phyloP scores from a whole-genome alignment of 2,888 invertebrate genomes.

The Dexiosoma caninum region DNA sequence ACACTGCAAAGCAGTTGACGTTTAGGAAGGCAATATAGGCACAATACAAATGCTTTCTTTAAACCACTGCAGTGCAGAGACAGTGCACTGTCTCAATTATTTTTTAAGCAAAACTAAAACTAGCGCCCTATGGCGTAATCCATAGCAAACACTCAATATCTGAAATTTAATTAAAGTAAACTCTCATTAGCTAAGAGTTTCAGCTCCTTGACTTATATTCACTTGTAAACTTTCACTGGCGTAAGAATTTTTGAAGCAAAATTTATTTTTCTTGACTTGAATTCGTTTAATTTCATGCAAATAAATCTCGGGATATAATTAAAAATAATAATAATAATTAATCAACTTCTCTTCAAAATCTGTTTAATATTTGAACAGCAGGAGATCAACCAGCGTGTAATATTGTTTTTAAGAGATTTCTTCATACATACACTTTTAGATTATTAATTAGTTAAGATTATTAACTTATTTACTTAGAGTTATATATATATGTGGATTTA shows the following conservation, averaged over 20 bases:
- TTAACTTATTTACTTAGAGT: constrained; percentile 33
- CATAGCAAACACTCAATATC: background rate
- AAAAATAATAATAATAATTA: background rate
- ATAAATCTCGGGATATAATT: background rate
- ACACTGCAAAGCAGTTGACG: too few relatives aligned
- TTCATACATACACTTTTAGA: background rate
- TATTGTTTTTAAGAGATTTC: constrained; percentile 33
- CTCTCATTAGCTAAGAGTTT: background rate
- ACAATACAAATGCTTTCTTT: too few relatives aligned
- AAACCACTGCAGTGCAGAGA: too few relatives aligned
- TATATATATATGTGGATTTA: constrained; percentile 3
- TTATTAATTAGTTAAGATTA: background rate
- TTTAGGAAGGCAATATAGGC: too few relatives aligned
- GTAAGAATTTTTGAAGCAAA: too few relatives aligned
- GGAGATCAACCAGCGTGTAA: background rate
- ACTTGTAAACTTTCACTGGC: too few relatives aligned
- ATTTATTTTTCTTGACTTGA: constrained; percentile 25
- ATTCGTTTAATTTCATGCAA: background rate
- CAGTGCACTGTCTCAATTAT: too few relatives aligned
- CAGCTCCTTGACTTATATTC: too few relatives aligned
- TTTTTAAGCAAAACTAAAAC: too few relatives aligned
- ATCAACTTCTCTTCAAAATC: background rate
- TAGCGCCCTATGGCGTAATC: too few relatives aligned
- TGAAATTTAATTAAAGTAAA: background rate
- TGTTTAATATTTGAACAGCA: background rate